A percentile compares a stretch with the other conserved stretches of the same genome.
These are phyloP conservation scores for Drosophila flavopinicola DNA, from an alignment of 2,888 invertebrate species.

Conservation along the genomic window DNA sequence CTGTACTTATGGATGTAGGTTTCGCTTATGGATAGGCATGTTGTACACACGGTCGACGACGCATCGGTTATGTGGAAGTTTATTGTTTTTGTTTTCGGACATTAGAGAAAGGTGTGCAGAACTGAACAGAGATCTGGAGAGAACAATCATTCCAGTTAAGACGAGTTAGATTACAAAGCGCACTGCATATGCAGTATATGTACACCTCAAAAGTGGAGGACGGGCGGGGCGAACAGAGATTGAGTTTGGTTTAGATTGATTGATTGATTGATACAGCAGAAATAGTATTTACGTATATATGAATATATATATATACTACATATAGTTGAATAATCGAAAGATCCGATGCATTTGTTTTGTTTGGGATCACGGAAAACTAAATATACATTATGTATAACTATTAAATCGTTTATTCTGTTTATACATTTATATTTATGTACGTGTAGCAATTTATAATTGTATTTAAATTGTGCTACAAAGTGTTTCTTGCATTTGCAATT, in stretches of 20 bases:
- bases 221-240: slow-evolving; percentile 3
- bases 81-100: slow-evolving; percentile 5
- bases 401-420: slow-evolving; percentile 19
- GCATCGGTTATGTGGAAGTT: slow-evolving; percentile 14
- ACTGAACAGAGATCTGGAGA: neutral
- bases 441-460: slow-evolving; percentile 34
- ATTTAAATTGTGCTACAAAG: slow-evolving; percentile 47
- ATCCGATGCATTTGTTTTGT: slow-evolving; percentile 7
- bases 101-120: slow-evolving; percentile 1
- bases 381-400: slow-evolving; percentile 20
- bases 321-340: slow-evolving; percentile 13
- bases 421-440: slow-evolving; percentile 15
- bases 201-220: neutral
- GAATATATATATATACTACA: neutral
- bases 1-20: slow-evolving; percentile 38
- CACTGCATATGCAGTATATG: neutral
- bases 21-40: slow-evolving; percentile 25
- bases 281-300: slow-evolving; percentile 27
- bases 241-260: slow-evolving; percentile 11
- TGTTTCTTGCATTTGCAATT: slow-evolving; percentile 31
- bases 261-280: slow-evolving; percentile 11
- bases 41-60: slow-evolving; percentile 27
- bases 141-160: neutral
- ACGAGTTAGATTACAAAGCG: neutral
- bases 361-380: slow-evolving; percentile 5